phyloP scores from a whole-genome alignment of 2,113 vertebrate species.

The Oxygymnocypris stewartii region DNA sequence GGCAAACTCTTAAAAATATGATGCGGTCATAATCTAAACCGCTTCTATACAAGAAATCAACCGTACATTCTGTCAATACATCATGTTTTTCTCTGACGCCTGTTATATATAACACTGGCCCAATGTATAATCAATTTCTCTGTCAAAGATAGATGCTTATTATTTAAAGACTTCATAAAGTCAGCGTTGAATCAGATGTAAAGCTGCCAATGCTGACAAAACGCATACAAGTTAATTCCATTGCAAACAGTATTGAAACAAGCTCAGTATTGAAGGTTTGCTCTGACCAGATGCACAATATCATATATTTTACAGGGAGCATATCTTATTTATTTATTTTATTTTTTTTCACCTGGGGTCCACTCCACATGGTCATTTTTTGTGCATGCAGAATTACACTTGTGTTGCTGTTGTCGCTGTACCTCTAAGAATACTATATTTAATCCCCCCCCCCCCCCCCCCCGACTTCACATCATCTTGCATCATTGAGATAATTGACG shows the following conservation, averaged over 20 bases:
- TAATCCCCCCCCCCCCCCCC: too few relatives aligned
- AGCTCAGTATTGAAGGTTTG: neutral
- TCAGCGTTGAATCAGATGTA: neutral
- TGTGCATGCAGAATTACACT: neutral
- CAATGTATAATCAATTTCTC: constrained; percentile 20
- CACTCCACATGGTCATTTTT: neutral
- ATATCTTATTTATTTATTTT: neutral
- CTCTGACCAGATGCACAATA: neutral
- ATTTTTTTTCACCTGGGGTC: neutral
- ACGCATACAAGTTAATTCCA: neutral
- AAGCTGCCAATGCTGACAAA: neutral
- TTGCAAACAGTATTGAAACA: neutral
- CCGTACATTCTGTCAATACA: neutral
- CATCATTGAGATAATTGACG: neutral
- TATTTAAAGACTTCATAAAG: neutral
- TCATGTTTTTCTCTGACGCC: constrained; percentile 36
- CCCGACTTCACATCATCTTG: neutral
- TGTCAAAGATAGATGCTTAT: constrained; percentile 7
- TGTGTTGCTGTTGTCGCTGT: neutral
- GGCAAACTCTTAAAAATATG: constrained; percentile 21
- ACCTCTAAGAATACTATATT: neutral
- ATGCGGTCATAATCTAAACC: constrained; percentile 6
- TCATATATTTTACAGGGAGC: neutral
- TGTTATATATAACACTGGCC: neutral
- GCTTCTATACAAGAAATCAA: constrained; percentile 25